Evolutionary conservation across 2,113 vertebrate species (phyloP), one percentile per base, ranked within the genome.

Genomic region (Otus sunia): DNA sequence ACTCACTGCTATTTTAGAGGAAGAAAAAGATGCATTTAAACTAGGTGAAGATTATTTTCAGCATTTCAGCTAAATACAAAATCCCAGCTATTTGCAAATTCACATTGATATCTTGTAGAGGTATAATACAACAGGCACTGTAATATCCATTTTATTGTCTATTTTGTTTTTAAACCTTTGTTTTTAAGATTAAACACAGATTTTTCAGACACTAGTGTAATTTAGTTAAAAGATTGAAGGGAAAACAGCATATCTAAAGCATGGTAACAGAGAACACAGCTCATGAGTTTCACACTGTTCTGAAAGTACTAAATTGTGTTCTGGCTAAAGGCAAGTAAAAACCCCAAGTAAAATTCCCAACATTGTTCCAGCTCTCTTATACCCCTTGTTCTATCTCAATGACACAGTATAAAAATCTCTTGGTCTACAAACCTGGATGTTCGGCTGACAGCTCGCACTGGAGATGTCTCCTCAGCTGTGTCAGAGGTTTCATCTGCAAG

Each of bases 401-500:
- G 43, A 37, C 36, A 75, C 1, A 11, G 26, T 5, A 41, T 49
- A 62, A 29, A 60, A 49, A 10, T 8, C 66, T 34, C 25, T 4
- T 7, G 0, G 5, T 20, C 26, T 78, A 97, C 98, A 94, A 95
- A 99, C 99, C 98, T 99, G 78, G 98, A 92, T 1, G 98, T 98
- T 43, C 99, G 98, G 97, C 97, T 98, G 73, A 98, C n/a, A 4
- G 95, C 63, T 69, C 98, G 97, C 92, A 97, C 98, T 0, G 99
- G 99, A 3, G 99, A 99, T 0, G 98, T 97, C 76, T 99, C 99
- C 59, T 98, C 99, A 0, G 98, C 88, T 13, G 96, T 97, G 52
- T 99, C 99, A 7, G 98, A 98, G 52, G 98, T 97, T 34, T 99
- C 99, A 58, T 99, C 99, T 4, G 97, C 64, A 59, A 99, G 98